Evolutionary conservation across 1,140 invertebrate genomes (phyloP).

Genomic region (Oedothorax gibbosus): DNA sequence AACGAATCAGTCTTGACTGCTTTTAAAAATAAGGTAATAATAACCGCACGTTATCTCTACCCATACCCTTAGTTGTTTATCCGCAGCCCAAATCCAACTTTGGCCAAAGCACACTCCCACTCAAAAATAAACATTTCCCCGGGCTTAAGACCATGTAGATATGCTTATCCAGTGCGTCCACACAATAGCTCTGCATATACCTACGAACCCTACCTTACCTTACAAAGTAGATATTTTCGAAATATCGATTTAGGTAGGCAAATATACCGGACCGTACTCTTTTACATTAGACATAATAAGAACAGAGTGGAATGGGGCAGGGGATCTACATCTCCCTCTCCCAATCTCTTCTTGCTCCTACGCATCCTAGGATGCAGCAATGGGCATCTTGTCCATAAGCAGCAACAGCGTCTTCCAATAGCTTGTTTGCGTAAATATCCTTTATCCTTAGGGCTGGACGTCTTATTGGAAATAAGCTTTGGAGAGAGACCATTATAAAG

Average conservation of each 20-base stretch:
- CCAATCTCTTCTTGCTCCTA: conserved; percentile 20
- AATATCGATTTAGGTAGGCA: conserved; percentile 43
- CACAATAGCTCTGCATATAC: conserved; percentile 14
- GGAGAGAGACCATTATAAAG: conserved; percentile 45
- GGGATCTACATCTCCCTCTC: neutral
- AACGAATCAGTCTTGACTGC: no score
- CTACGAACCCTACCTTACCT: neutral
- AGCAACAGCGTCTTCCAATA: conserved; percentile 13
- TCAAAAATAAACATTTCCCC: conserved; percentile 39
- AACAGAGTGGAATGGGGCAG: conserved; percentile 12
- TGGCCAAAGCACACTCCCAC: conserved; percentile 8
- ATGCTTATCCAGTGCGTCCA: conserved; percentile 26
- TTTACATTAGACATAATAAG: conserved; percentile 57
- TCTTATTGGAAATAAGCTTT: conserved; percentile 55
- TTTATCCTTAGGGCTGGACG: conserved; percentile 42
- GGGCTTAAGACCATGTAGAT: conserved; percentile 39
- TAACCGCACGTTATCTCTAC: no score
- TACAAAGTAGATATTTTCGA: conserved; percentile 30
- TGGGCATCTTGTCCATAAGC: conserved; percentile 14
- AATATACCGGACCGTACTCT: conserved; percentile 53
- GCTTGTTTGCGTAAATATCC: conserved; percentile 54
- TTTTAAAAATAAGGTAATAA: no score
- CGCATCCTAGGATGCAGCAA: neutral
- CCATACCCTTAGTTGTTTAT: conserved; percentile 8
- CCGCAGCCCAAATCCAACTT: conserved; percentile 21